These are phyloP conservation scores for Nemoura dubitans DNA, from an alignment of 2,888 invertebrate species.

Conservation along the genomic window DNA sequence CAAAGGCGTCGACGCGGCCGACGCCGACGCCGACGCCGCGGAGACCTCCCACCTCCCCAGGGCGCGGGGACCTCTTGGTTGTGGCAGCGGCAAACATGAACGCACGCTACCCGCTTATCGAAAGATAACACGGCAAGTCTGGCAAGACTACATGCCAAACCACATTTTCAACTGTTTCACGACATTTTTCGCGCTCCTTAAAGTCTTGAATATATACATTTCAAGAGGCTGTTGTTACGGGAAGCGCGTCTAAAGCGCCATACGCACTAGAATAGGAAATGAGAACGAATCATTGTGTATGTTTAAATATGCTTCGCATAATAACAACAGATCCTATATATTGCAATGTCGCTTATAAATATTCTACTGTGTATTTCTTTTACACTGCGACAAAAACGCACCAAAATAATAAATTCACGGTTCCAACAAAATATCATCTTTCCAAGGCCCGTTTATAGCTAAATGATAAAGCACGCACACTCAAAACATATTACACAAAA, in stretches of 20 bases:
- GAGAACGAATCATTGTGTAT: not conserved
- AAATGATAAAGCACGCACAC: not conserved
- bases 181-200: not conserved
- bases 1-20: not conserved
- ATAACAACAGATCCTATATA: not conserved
- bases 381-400: not conserved
- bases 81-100: not conserved
- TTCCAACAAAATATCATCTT: not conserved
- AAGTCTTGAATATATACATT: not conserved
- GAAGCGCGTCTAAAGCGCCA: not conserved
- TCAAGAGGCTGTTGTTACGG: not conserved
- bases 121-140: not conserved
- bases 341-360: not conserved
- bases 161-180: not conserved
- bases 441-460: not conserved
- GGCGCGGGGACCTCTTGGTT: too few species aligned
- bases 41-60: not conserved
- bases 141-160: conserved; percentile 10
- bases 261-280: not conserved
- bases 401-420: not conserved
- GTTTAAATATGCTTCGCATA: not conserved
- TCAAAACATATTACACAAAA: not conserved
- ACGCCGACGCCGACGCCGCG: not conserved
- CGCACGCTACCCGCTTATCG: not conserved
- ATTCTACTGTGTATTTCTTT: not conserved